Evolutionary conservation across 2,797 vertebrate species (phyloP), one percentile per base, ranked within the genome.

Genomic region (Denticeps clupeoides): DNA sequence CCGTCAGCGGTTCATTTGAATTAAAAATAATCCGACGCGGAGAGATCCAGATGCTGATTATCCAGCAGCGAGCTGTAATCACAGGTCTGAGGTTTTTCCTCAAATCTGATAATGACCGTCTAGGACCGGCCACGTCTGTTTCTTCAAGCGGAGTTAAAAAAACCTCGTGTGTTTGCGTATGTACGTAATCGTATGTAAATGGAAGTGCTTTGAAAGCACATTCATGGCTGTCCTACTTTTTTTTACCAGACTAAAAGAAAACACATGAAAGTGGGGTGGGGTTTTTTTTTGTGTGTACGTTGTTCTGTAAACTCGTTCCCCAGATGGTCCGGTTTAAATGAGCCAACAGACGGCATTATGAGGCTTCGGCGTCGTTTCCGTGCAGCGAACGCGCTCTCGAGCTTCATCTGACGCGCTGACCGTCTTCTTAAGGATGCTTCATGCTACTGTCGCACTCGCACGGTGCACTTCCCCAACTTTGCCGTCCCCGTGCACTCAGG

Each of bases 91-190:
- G 73, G 74, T 69, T 45, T 63, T 62, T 69, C n/a, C 70, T 68
- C 64, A 65, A 73, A 78, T 73, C 71, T 74, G 67, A 74, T 77
- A 79, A 75, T 72, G 59, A 70, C 62, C 59, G 24, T 77, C 66
- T 67, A 57, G 65, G 54, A 66, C 58, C 64, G 62, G 59, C 67
- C 73, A 64, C 63, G 49, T 52, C 60, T 62, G 4, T 16, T 41
- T 28, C 15, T 45, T 24, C 4, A n/a, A n/a, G 21, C 3, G 6
- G 21, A 8, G 4, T 18, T 33, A 2, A 7, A 24, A 26, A 26
- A 32, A 6, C 31, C 32, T 5, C 9, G 35, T 15, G 7, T 25
- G 7, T 2, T 7, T 7, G 24, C 1, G 24, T 7, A 25, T 5
- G 24, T 25, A 5, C 24, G 25, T 4, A 12, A 12, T 31, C 11